Evolutionary conservation across 1,140 invertebrate genomes (phyloP), one percentile per base, ranked within the genome.

Genomic region (Euschistus heros): DNA sequence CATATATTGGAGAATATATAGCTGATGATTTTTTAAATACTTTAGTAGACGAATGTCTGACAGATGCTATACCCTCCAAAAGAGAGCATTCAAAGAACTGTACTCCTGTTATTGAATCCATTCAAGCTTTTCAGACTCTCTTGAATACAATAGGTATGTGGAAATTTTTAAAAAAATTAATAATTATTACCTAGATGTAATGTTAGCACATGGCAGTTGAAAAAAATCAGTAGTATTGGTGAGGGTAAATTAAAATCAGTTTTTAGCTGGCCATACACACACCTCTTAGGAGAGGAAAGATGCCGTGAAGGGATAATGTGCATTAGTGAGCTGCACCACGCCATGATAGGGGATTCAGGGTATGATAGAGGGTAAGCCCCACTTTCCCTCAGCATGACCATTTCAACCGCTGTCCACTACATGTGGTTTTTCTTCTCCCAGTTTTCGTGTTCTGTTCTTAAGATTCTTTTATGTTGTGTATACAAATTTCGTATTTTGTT

Each of bases 11-110:
- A 0, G 73, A 77, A 10, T 71, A 82, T 62, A 77, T 91, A 4
- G 76, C 82, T 67, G 73, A 80, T 30, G 79, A 84, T 63, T 82
- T 91, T 68, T 79, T 84, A 8, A 78, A 84, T 15, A 71, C 81
- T 17, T 76, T 92, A n/a, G 81, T 89, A 2, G 80, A 85, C 62
- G 80, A 89, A 69, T 92, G 89, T 70, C 79, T 93, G 2, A 78
- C 83, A 22, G 77, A 83, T 68, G 86, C 87, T 0, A 84, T 93
- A 69, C 91, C 91, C 3, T 83, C 81, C 65, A 86, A 82, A 64
- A 84, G 81, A 67, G 80, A 81, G 54, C 85, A 89, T 65, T 74
- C 91, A 44, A 79, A 86, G 69, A 77, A 77, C 8, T 91, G 87
- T 73, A 75, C 79, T 6, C 75, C 76, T 30, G 80, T 90, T 2